Base-by-base conservation (phyloP, 1,140 invertebrate species). In the Heliconius himera region DNA sequence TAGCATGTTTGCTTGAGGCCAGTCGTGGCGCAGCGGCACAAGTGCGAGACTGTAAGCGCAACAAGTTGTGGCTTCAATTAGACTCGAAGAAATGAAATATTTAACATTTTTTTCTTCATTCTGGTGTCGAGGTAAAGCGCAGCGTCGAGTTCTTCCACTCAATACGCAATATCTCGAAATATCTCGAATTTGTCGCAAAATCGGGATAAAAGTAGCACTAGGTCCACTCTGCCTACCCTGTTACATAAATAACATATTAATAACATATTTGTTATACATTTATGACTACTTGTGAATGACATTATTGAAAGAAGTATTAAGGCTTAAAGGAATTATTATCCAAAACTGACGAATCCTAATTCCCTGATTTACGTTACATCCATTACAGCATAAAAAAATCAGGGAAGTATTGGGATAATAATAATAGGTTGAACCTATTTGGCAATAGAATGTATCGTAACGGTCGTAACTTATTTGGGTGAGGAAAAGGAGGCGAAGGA, bases 381-480 rank as follows among this genome's bases (percentile, higher is more conserved):
- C 60, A 78, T 78, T 80, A 36, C 49, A 51, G 66, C 79, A 77
- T 84, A 77, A 84, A 83, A 83, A 76, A 13, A 76, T 74, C 22
- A 20, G 26, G 49, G 41, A 70, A 70, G 70, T 72, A 70, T 70
- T 49, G 80, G 78, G 74, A 80, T 80, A 76, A 83, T 83, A 81
- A 84, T 83, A 81, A 83, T 78, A 76, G 81, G 73, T 73, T 77
- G 82, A 87, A 89, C 87, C 91, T 92, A 90, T 90, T 92, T 92
- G 90, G 89, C 90, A 91, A 70, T 79, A 79, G 73, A 76, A 81
- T 88, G 83, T 92, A 89, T 90, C 84, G 87, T 88, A 85, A 84
- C 81, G 81, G 80, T 89, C 80, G 77, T 89, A 89, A 89, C 81
- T 90, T 88, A 89, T 91, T 86, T 89, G 80, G 83, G 84, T 84